These are phyloP conservation scores for Entomyzon cyanotis DNA, from an alignment of 2,113 vertebrate species.

Conservation along the genomic window DNA sequence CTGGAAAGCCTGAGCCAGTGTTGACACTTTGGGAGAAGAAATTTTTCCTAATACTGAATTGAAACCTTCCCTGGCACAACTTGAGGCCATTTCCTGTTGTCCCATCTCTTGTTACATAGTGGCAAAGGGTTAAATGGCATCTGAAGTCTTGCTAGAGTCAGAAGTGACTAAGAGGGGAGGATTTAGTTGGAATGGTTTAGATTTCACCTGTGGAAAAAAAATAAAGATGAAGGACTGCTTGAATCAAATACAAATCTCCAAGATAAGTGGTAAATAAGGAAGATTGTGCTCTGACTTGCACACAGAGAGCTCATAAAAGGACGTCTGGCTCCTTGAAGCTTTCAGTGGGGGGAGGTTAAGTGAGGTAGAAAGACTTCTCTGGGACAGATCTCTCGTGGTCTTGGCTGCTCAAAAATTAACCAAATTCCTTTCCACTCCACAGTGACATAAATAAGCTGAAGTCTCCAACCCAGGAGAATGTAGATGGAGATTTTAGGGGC, in stretches of 20 bases:
- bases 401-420: conserved; percentile 38
- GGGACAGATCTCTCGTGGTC: not conserved
- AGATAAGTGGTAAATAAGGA: conserved; percentile 40
- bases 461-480: conserved; percentile 78
- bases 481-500: conserved; percentile 75
- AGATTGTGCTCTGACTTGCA: conserved; percentile 45
- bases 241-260: not conserved
- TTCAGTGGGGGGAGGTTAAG: not conserved
- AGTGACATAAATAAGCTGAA: conserved; percentile 84
- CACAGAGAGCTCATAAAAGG: conserved; percentile 19
- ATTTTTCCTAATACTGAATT: not conserved
- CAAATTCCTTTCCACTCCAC: conserved; percentile 31
- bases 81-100: not conserved
- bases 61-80: not conserved
- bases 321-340: conserved; percentile 30
- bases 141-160: not conserved
- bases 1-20: not conserved
- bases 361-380: conserved; percentile 23
- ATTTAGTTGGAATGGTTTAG: not conserved
- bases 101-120: not conserved
- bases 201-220: not conserved
- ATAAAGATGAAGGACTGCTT: not conserved
- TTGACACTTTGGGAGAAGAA: not conserved
- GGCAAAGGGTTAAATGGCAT: not conserved
- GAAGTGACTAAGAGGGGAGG: not conserved